Conservation (phyloP, 2,888 invertebrate genomes). For the Epirrita christyi region DNA sequence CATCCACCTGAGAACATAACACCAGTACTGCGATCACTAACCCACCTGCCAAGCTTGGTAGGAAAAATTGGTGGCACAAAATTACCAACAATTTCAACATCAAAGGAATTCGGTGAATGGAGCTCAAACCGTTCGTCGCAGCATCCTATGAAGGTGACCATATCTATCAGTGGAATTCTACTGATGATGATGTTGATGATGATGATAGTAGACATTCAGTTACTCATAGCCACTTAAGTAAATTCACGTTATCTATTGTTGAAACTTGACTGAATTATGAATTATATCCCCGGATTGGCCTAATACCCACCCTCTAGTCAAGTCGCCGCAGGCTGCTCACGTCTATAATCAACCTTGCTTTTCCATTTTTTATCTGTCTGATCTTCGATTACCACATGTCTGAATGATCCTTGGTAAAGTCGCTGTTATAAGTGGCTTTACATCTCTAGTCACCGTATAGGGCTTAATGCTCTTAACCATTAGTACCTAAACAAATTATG, state of each 20-base stretch:
- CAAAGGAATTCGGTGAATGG: too few species aligned
- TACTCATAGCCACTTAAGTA: slow-evolving; percentile 20
- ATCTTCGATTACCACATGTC: slow-evolving; percentile 61
- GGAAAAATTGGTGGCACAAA: too few species aligned
- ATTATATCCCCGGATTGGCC: slow-evolving; percentile 29
- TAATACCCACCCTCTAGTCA: slow-evolving; percentile 27
- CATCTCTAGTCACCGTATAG: background rate
- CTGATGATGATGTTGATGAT: too few species aligned
- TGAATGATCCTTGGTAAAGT: slow-evolving; percentile 47
- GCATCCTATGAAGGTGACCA: too few species aligned
- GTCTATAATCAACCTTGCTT: slow-evolving; percentile 46
- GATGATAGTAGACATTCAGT: slow-evolving; percentile 8
- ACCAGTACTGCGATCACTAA: too few species aligned
- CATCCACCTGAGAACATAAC: too few species aligned
- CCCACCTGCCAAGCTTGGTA: too few species aligned
- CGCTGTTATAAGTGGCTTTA: slow-evolving; percentile 13
- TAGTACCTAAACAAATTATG: background rate
- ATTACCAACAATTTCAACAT: too few species aligned
- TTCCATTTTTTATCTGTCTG: slow-evolving; percentile 57
- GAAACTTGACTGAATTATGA: slow-evolving; percentile 26
- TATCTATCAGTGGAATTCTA: too few species aligned
- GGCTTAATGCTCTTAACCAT: background rate
- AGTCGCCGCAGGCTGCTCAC: slow-evolving; percentile 27
- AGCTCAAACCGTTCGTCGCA: too few species aligned
- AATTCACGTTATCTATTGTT: slow-evolving; percentile 29